Evolutionary conservation across 2,113 vertebrate genomes (phyloP), one percentile per base, ranked within the genome.

Genomic region (Scartelaos histophorus): DNA sequence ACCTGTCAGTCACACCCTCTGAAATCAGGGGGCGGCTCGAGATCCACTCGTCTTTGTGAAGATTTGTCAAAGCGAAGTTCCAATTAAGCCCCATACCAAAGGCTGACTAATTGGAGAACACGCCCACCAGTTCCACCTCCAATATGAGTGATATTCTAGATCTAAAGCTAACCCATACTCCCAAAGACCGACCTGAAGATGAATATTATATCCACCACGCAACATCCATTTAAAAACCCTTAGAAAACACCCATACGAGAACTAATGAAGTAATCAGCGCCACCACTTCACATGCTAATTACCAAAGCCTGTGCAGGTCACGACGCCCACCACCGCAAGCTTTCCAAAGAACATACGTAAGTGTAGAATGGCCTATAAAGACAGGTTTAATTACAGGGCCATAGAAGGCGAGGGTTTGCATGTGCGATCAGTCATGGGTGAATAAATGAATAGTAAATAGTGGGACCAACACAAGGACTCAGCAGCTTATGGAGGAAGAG

Each of bases 241-340:
- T 54, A 15, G 17, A 75, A 80, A 84, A 85, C 78, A 82, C 84
- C 81, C 83, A 87, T 86, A 62, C 13, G 66, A 73, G 69, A 81
- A 88, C 90, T 92, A 89, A 92, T 91, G 86, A 91, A 89, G 90
- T 87, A 92, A 94, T 93, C 91, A 92, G 79, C 75, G 82, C 70
- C 76, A 73, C 81, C 74, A 74, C 87, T 90, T 79, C 80, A 75
- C 84, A 66, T 38, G 25, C 80, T 91, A 91, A 93, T 93, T 91
- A 90, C 70, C 43, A 68, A 67, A 34, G 35, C 75, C 79, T 54
- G 51, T 2, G 7, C 22, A 25, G 22, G 22, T 58, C 2, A 22
- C 43, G 74, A 88, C 71, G 24, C 71, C 79, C 72, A 79, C 56
- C 3, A 9, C 51, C 67, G 43, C 76, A 46, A 74, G 43, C 76